These are phyloP conservation scores for Melanotaenia nigrans DNA, from an alignment of 2,797 vertebrate genomes.

Conservation along the genomic window DNA sequence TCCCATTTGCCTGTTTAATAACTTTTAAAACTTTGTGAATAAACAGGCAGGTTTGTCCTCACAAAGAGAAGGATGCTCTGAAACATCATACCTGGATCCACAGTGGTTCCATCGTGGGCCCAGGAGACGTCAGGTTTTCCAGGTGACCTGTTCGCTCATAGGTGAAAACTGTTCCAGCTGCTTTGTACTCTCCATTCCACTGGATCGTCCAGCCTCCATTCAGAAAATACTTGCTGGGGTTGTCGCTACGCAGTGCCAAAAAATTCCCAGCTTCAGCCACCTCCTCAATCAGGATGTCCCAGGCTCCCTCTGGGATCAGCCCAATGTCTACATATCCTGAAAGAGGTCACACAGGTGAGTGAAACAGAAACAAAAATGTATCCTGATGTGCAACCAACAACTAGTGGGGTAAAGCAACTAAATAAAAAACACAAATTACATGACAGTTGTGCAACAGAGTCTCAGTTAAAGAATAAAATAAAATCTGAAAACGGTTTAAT, in stretches of 20 bases:
- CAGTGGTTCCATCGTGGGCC: conserved; percentile 91
- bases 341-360: background rate
- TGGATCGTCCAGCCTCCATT: conserved; percentile 97
- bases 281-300: conserved; percentile 92
- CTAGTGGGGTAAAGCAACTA: background rate
- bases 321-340: conserved; percentile 95
- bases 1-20: background rate
- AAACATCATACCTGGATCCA: conserved; percentile 93
- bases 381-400: background rate
- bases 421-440: background rate
- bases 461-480: too few species aligned
- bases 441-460: too few species aligned
- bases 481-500: too few species aligned
- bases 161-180: conserved; percentile 93
- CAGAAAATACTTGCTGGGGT: conserved; percentile 91
- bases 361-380: background rate
- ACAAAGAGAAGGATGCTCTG: background rate
- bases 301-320: conserved; percentile 91
- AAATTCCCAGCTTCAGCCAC: conserved; percentile 92
- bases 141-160: conserved; percentile 89
- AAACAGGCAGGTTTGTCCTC: background rate
- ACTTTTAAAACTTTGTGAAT: background rate
- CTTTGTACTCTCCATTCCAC: conserved; percentile 94
- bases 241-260: conserved; percentile 90
- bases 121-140: conserved; percentile 94